Percentiles rank a stretch among this genome's conserved stretches.
Conservation (phyloP, 2,888 invertebrate genomes). For the Cecidostiba fungosa region DNA sequence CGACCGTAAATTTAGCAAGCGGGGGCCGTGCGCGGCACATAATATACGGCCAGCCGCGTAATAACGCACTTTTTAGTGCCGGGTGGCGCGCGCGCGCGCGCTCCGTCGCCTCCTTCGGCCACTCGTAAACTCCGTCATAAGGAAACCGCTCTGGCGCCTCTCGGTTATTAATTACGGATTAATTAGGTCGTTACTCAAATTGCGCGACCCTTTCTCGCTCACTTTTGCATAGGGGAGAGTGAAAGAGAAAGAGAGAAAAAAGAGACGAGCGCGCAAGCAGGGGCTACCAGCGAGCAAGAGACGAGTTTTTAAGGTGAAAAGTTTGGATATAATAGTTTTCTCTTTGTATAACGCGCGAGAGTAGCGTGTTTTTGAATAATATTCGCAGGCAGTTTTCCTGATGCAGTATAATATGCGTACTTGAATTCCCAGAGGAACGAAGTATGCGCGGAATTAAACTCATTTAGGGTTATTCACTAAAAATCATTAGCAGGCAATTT, state of each 20-base stretch:
- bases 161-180: conserved; percentile 54
- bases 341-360: neutral
- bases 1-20: neutral
- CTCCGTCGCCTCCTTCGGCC: conserved; percentile 11
- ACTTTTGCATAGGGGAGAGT: neutral
- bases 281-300: neutral
- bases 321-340: neutral
- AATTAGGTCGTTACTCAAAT: conserved; percentile 44
- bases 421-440: too few relatives aligned
- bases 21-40: neutral
- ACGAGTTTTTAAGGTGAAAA: neutral
- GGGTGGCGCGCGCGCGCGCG: too few relatives aligned
- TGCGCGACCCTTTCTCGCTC: neutral
- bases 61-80: conserved; percentile 53
- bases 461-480: too few relatives aligned
- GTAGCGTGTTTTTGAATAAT: too few relatives aligned
- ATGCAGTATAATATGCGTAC: too few relatives aligned
- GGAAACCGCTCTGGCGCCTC: conserved; percentile 2
- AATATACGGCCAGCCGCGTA: conserved; percentile 28
- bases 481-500: too few relatives aligned
- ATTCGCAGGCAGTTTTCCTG: too few relatives aligned
- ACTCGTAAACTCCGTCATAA: conserved; percentile 36
- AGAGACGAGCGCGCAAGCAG: too few relatives aligned
- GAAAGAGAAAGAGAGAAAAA: neutral
- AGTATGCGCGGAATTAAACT: too few relatives aligned